These are phyloP conservation scores for Diaprepes abbreviatus DNA, from an alignment of 2,888 invertebrate genomes.

Conservation along the genomic window DNA sequence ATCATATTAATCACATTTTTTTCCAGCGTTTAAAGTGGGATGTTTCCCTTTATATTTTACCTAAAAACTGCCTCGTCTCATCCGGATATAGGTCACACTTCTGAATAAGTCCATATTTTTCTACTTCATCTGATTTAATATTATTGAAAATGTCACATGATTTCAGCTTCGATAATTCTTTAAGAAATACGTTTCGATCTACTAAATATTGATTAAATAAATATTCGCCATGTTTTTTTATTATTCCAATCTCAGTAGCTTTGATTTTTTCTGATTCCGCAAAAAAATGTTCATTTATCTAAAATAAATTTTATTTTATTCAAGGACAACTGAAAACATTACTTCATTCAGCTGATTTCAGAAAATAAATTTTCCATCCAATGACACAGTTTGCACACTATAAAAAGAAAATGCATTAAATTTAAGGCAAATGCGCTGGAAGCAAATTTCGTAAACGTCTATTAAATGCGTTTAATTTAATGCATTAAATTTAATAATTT, in stretches of 20 bases:
- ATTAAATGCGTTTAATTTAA: no score
- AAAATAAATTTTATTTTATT: constrained; percentile 27
- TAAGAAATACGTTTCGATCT: constrained; percentile 49
- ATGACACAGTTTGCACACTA: no score
- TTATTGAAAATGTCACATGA: constrained; percentile 54
- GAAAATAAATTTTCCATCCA: no score
- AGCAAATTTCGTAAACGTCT: no score
- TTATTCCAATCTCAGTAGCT: constrained; percentile 57
- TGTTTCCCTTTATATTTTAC: constrained; percentile 55
- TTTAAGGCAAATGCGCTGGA: no score
- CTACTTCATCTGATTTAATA: constrained; percentile 41
- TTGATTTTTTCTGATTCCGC: constrained; percentile 51
- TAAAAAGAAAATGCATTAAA: no score
- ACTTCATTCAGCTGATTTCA: no score
- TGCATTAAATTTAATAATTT: no score
- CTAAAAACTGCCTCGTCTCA: constrained; percentile 56
- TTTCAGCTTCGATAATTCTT: constrained; percentile 58
- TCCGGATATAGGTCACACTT: constrained; percentile 59
- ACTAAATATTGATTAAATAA: constrained; percentile 56
- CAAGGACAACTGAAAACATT: no score
- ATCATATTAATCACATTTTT: no score
- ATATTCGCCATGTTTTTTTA: constrained; percentile 57
- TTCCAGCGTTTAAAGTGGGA: no score
- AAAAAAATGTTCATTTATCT: constrained; percentile 48
- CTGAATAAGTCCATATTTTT: constrained; percentile 59